Conservation (phyloP, 2,797 vertebrate genomes). For the Manis pentadactyla region DNA sequence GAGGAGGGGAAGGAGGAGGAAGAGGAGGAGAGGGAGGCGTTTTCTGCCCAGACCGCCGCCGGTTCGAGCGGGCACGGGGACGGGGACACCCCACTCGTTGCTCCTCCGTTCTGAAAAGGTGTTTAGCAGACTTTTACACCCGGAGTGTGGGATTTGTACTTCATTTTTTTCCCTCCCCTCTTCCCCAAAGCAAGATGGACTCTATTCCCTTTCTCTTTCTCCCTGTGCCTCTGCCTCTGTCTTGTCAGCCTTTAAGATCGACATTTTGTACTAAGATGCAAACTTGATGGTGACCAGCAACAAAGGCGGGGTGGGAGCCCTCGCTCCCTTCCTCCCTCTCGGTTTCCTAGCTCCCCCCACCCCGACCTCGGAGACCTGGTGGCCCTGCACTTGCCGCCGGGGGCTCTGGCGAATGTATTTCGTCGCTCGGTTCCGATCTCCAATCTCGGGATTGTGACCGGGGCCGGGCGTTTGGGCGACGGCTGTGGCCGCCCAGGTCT, state of each 20-base stretch:
- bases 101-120: constrained; percentile 82
- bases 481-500: constrained; percentile 74
- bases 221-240: constrained; percentile 87
- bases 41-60: constrained; percentile 83
- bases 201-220: constrained; percentile 90
- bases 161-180: constrained; percentile 88
- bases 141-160: constrained; percentile 91
- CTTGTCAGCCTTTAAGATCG: constrained; percentile 94
- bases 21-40: constrained; percentile 84
- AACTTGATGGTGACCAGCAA: constrained; percentile 88
- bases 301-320: constrained; percentile 81
- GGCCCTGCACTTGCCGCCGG: constrained; percentile 83
- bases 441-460: constrained; percentile 75
- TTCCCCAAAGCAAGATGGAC: constrained; percentile 97
- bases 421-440: constrained; percentile 65
- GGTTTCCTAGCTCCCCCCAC: constrained; percentile 80
- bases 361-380: constrained; percentile 81
- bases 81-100: constrained; percentile 79
- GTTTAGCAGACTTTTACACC: constrained; percentile 87
- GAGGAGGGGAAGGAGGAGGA: constrained; percentile 59
- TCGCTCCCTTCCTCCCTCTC: constrained; percentile 76
- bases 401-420: constrained; percentile 71
- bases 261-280: constrained; percentile 95
- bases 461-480: constrained; percentile 63
- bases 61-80: constrained; percentile 69